Conservation (phyloP, 1,140 invertebrate genomes). For the Drosophila biarmipes region DNA sequence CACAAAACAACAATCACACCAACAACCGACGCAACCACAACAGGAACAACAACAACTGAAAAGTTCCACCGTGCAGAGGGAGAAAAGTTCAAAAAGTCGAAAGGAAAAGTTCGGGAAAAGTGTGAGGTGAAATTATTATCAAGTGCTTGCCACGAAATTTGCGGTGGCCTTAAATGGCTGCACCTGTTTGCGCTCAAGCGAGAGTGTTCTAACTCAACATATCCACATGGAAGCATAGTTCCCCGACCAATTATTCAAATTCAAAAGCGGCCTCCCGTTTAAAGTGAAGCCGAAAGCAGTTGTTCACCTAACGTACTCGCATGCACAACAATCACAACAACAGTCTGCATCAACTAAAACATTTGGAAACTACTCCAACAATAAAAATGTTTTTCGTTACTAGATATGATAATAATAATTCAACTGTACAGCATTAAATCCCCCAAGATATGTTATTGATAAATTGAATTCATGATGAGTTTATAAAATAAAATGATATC, state of each 20-base stretch:
- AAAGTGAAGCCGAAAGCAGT: background rate
- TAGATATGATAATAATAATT: no score
- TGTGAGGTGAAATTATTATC: conserved; percentile 44
- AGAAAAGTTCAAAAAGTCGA: conserved; percentile 60
- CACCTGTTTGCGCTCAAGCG: conserved; percentile 19
- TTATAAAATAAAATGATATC: no score
- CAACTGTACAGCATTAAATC: background rate
- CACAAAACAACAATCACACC: conserved; percentile 9
- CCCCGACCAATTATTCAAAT: background rate
- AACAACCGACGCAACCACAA: conserved; percentile 15
- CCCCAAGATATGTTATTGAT: background rate
- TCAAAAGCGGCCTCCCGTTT: background rate
- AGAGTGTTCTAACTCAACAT: conserved; percentile 9
- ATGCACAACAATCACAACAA: background rate
- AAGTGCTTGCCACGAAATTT: conserved; percentile 36
- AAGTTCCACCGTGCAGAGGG: conserved; percentile 34
- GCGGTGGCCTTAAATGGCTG: conserved; percentile 33
- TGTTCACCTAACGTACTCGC: background rate
- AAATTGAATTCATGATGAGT: no score
- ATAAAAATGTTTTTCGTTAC: no score
- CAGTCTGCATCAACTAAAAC: no score
- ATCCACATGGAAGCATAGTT: background rate
- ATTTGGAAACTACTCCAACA: background rate
- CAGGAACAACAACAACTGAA: conserved; percentile 6
- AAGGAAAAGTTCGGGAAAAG: conserved; percentile 41